Percentiles rank a stretch among this genome's conserved stretches.
Evolutionary conservation across 2,888 invertebrate species (phyloP).

Genomic region (Cepaea hortensis): DNA sequence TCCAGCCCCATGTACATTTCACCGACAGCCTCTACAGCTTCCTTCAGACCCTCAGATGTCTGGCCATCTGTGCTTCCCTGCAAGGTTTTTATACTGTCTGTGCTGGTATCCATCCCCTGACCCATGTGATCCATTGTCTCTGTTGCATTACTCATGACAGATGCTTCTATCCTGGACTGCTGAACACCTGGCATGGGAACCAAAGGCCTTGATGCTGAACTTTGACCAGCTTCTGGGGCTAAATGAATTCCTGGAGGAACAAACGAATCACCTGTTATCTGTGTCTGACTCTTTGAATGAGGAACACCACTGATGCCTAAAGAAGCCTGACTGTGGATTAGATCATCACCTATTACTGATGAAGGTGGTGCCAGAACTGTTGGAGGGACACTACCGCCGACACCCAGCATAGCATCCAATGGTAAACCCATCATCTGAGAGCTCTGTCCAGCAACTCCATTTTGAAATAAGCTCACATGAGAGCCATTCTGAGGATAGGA

Average conservation of each 20-base stretch:
- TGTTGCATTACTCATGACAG: neutral
- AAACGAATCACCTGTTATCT: slow-evolving; percentile 1
- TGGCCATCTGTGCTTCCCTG: slow-evolving; percentile 17
- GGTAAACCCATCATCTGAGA: slow-evolving; percentile 12
- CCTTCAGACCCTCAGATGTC: slow-evolving; percentile 19
- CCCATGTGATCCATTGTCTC: slow-evolving; percentile 13
- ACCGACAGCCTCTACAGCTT: slow-evolving; percentile 30
- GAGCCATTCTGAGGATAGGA: slow-evolving; percentile 44
- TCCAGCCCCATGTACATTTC: slow-evolving; percentile 33
- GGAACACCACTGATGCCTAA: slow-evolving; percentile 20
- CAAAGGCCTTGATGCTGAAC: slow-evolving; percentile 2
- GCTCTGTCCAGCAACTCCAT: neutral
- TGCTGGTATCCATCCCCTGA: slow-evolving; percentile 41
- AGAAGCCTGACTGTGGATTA: neutral
- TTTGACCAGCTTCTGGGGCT: neutral
- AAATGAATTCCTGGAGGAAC: slow-evolving; percentile 2
- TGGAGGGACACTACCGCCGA: slow-evolving; percentile 1
- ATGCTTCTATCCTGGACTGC: neutral
- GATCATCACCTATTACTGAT: neutral
- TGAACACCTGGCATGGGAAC: neutral
- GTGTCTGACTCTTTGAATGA: slow-evolving; percentile 27
- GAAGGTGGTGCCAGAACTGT: slow-evolving; percentile 20
- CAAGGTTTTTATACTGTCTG: slow-evolving; percentile 37
- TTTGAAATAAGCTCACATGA: neutral
- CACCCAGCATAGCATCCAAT: neutral